Evolutionary conservation across 1,140 invertebrate genomes (phyloP), one percentile per base, ranked within the genome.

Genomic region (Halyomorpha halys): DNA sequence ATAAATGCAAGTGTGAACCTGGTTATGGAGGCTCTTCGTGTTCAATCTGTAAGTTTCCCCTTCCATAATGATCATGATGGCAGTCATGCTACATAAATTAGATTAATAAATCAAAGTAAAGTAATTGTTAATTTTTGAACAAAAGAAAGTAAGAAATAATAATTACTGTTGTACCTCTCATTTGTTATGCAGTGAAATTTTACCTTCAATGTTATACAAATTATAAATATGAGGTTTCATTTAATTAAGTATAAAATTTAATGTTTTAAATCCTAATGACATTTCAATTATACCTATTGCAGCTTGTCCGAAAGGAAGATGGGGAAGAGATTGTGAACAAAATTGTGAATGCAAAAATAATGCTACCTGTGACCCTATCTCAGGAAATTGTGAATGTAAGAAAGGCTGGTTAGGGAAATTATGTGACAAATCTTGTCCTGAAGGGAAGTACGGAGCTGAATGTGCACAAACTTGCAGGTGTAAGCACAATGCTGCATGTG

Each of bases 21-120:
- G 91, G 91, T 53, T 96, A 86, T 73, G 91, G 92, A 45, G 93
- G 93, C 39, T 86, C 87, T 9, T 79, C 81, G 39, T 97, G 94
- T 76, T 85, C 89, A 76, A 84, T 90, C 73, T 87, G 91, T 95
- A 79, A 85, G 89, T 84, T 69, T 70, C 63, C 61, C 63, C 8
- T n/a, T n/a, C n/a, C n/a, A n/a, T n/a, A n/a, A n/a, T n/a, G n/a
- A n/a, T n/a, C n/a, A n/a, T n/a, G n/a, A n/a, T n/a, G n/a, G n/a
- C n/a, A n/a, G n/a, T n/a, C n/a, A n/a, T n/a, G n/a, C n/a, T n/a
- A n/a, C n/a, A n/a, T n/a, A n/a, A n/a, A n/a, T n/a, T n/a, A n/a
- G n/a, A n/a, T n/a, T n/a, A n/a, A n/a, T n/a, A n/a, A n/a, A n/a
- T n/a, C n/a, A n/a, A n/a, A n/a, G n/a, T n/a, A n/a, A n/a, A n/a